Conservation (phyloP, 2,797 vertebrate genomes). For the Pagetopsis macropterus region DNA sequence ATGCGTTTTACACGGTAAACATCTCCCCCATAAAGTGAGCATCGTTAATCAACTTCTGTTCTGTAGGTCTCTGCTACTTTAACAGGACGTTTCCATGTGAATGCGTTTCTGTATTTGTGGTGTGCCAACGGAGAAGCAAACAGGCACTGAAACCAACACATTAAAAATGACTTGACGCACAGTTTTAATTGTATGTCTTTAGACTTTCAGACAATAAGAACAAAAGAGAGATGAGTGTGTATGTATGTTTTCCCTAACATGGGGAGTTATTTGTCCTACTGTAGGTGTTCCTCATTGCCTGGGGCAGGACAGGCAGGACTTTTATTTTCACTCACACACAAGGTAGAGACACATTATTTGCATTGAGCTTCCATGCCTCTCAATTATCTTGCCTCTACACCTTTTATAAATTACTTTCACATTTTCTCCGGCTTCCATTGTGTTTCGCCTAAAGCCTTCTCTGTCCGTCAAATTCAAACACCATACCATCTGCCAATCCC, state of each 20-base stretch:
- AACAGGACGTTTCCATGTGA: conserved; percentile 17
- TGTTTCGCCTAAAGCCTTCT: conserved; percentile 13
- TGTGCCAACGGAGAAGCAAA: conserved; percentile 23
- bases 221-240: background rate
- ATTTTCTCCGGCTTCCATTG: conserved; percentile 12
- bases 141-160: conserved; percentile 21
- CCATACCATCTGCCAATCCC: background rate
- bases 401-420: conserved; percentile 3
- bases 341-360: conserved; percentile 16
- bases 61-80: conserved; percentile 53
- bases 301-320: background rate
- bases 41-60: conserved; percentile 44
- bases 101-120: background rate
- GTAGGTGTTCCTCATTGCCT: conserved; percentile 41
- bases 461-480: conserved; percentile 18
- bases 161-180: background rate
- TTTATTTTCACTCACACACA: background rate
- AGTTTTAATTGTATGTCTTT: background rate
- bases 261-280: conserved; percentile 39
- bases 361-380: conserved; percentile 9
- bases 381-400: background rate
- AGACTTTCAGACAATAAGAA: background rate
- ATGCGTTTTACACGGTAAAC: conserved; percentile 42
- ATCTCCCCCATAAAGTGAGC: conserved; percentile 29
- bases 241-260: conserved; percentile 20